Evolutionary conservation across 1,140 invertebrate species (phyloP), one percentile per base, ranked within the genome.

Genomic region (Hyphantria cunea): DNA sequence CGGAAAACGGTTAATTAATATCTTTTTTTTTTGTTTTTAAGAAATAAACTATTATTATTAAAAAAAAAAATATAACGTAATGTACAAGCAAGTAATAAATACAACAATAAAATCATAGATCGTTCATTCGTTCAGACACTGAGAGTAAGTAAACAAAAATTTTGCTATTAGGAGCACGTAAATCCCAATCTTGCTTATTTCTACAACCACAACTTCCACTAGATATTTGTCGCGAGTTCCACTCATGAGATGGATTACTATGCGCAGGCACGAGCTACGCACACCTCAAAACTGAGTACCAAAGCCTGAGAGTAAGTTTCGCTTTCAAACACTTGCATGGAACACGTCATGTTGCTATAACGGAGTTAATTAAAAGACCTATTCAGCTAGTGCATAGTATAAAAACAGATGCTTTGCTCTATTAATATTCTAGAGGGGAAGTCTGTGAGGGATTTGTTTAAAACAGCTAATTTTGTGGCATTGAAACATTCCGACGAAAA

Each of bases 161-260:
- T n/a, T 13, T 44, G 5, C 17, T 9, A 12, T 44, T 31, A 11
- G 12, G 25, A 6, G 47, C 15, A n/a, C 4, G 15, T 49, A 12
- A 44, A 44, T 44, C 0, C 13, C 11, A 13, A 44, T 44, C 9
- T 13, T 44, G 12, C 41, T 44, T 44, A 44, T 44, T 44, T 44
- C n/a, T 44, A 13, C 41, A 12, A 32, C 47, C 61, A 45, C 45
- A 41, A 37, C 51, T 64, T 45, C 12, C 15, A 41, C 64, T 64
- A 65, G 63, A 74, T 78, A 74, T 72, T 76, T 78, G 73, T 76
- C 70, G 63, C 61, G 59, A 65, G 75, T 68, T 59, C 73, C 70
- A 74, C 71, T 72, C 69, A 59, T 51, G 48, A 54, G 65, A 73
- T 76, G 72, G 70, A 83, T 81, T 84, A 84, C 75, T 82, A 82